Conservation (phyloP, 2,888 invertebrate genomes). For the Drepanosiphum platanoidis region DNA sequence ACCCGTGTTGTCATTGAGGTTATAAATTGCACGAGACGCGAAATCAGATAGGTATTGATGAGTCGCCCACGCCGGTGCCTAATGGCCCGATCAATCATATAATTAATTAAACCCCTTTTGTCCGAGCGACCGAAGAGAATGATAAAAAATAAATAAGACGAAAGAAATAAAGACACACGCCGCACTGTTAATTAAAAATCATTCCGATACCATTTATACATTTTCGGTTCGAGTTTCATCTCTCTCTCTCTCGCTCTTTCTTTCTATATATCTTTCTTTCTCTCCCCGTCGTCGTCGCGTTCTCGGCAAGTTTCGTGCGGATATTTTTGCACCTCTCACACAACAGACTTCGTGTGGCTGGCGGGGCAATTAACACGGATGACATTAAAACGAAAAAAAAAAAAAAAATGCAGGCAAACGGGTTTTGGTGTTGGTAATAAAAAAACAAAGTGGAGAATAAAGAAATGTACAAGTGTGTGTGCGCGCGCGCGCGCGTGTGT, state of each 20-base stretch:
- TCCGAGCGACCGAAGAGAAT: slow-evolving; percentile 10
- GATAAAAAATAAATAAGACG: slow-evolving; percentile 32
- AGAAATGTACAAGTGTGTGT: background rate
- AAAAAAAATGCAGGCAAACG: slow-evolving; percentile 58
- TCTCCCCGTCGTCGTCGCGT: too few relatives aligned
- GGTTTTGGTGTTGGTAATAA: slow-evolving; percentile 57
- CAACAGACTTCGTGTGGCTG: background rate
- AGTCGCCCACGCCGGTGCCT: slow-evolving; percentile 52
- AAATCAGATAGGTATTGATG: slow-evolving; percentile 62
- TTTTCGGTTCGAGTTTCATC: slow-evolving; percentile 33
- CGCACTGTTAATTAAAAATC: slow-evolving; percentile 49
- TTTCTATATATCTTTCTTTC: background rate
- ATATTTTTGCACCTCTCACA: slow-evolving; percentile 45
- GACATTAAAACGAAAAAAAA: slow-evolving; percentile 57
- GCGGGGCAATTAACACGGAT: slow-evolving; percentile 54
- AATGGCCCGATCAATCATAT: slow-evolving; percentile 61
- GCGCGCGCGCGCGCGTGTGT: background rate
- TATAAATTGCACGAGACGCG: slow-evolving; percentile 60
- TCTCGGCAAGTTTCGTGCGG: background rate
- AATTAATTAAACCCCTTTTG: slow-evolving; percentile 57
- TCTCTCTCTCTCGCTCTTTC: background rate
- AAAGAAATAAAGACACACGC: slow-evolving; percentile 17
- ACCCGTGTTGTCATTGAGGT: slow-evolving; percentile 57
- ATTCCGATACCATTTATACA: slow-evolving; percentile 26
- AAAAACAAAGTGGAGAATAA: slow-evolving; percentile 40